Evolutionary conservation across 2,113 vertebrate genomes (phyloP).

Genomic region (Echinops telfairi): DNA sequence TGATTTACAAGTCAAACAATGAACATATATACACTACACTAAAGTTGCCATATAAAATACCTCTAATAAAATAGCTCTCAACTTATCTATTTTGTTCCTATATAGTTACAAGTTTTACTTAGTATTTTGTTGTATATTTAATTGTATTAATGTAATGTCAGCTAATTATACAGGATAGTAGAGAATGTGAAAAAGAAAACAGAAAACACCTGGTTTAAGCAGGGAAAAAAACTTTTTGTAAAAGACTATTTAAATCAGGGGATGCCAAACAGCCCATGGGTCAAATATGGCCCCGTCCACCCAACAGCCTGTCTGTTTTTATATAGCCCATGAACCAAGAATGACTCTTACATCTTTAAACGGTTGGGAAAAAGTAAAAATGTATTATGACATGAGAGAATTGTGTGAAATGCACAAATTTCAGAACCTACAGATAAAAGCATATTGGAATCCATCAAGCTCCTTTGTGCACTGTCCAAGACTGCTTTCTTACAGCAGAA

Average conservation of each 20-base stretch:
- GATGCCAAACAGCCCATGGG: not conserved
- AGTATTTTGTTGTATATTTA: not conserved
- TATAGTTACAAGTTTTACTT: not conserved
- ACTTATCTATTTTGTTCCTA: not conserved
- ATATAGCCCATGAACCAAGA: not conserved
- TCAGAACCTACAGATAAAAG: not conserved
- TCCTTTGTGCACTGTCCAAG: not conserved
- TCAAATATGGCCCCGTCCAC: not conserved
- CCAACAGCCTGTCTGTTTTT: not conserved
- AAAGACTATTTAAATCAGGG: not conserved
- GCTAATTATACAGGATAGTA: not conserved
- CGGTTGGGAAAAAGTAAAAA: not conserved
- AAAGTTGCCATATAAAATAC: too few species aligned
- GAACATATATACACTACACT: too few species aligned
- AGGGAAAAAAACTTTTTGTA: not conserved
- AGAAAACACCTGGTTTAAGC: slow-evolving; percentile 44
- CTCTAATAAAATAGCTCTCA: too few species aligned
- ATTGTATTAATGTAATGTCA: slow-evolving; percentile 9
- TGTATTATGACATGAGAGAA: not conserved
- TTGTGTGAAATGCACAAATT: not conserved
- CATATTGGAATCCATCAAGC: not conserved
- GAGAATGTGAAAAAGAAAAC: slow-evolving; percentile 6
- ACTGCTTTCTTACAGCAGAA: slow-evolving; percentile 10
- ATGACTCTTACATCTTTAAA: slow-evolving; percentile 34
- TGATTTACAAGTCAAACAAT: too few species aligned